Conservation (phyloP, 30 jellyfish, hydroid and myxozoan genomes). For the Aurelia sp. region DNA sequence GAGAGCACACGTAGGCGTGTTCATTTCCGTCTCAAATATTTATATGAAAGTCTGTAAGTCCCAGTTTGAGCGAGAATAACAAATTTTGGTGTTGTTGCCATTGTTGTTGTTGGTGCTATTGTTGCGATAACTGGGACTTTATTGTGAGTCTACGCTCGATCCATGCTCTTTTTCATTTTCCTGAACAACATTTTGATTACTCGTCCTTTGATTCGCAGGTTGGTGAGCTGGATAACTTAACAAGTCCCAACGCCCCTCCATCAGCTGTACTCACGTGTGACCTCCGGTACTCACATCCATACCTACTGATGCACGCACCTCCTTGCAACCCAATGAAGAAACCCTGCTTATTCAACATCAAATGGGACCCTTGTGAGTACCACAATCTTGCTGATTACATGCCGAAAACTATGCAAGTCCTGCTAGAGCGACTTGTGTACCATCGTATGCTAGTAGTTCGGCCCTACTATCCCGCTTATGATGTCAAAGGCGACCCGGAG, state of each 20-base stretch:
- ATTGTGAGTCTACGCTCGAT: no score
- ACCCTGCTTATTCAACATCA: slow-evolving; percentile 98
- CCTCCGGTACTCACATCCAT: slow-evolving; percentile 95
- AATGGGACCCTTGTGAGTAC: slow-evolving; percentile 99
- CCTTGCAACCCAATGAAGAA: slow-evolving; percentile 97
- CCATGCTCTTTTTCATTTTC: no score
- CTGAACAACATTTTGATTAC: no score
- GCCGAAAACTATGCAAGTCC: slow-evolving; percentile 94
- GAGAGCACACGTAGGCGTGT: no score
- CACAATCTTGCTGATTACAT: slow-evolving; percentile 98
- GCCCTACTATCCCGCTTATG: slow-evolving; percentile 89
- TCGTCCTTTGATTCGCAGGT: background rate
- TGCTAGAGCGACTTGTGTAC: slow-evolving; percentile 76
- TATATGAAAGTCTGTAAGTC: no score
- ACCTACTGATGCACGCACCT: slow-evolving; percentile 95
- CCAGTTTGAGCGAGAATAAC: no score
- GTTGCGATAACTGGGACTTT: no score
- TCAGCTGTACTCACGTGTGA: slow-evolving; percentile 90
- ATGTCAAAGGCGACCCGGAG: slow-evolving; percentile 89
- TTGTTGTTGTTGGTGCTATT: no score
- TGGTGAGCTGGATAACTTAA: slow-evolving; percentile 74
- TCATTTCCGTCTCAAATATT: no score
- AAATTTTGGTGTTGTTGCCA: no score
- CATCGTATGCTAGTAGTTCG: slow-evolving; percentile 70
- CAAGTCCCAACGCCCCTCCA: slow-evolving; percentile 53